A percentile compares a stretch with the other conserved stretches of the same genome.
These are phyloP conservation scores for Sus cebifrons DNA, from an alignment of 2,797 vertebrate species.

Conservation along the genomic window DNA sequence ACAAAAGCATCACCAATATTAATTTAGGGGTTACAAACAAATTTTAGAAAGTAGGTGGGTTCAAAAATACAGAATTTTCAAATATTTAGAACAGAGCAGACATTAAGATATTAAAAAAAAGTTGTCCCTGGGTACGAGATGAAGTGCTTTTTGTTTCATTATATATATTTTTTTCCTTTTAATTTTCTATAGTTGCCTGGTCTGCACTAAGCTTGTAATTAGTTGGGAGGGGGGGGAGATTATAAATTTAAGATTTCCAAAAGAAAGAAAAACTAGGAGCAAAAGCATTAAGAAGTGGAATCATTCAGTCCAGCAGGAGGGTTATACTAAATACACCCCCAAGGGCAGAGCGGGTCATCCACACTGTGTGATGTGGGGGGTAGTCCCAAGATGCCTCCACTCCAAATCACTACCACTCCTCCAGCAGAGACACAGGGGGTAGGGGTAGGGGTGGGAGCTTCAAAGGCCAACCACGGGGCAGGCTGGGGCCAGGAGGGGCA, in stretches of 20 bases:
- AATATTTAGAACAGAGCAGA: neutral
- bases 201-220: slow-evolving; percentile 26
- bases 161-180: neutral
- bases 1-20: neutral
- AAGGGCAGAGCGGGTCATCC: neutral
- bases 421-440: neutral
- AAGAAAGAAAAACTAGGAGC: slow-evolving; percentile 31
- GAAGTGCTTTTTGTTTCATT: slow-evolving; percentile 30
- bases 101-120: neutral
- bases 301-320: neutral
- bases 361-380: neutral
- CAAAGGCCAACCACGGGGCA: neutral
- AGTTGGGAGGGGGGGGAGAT: neutral
- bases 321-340: neutral
- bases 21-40: neutral
- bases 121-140: neutral
- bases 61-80: neutral
- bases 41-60: neutral
- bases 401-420: neutral
- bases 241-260: slow-evolving; percentile 52
- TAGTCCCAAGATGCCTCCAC: neutral
- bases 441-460: neutral
- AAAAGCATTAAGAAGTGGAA: neutral
- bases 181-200: neutral
- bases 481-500: neutral